Conservation (phyloP, 2,113 vertebrate genomes). For the Pungitius pungitius region DNA sequence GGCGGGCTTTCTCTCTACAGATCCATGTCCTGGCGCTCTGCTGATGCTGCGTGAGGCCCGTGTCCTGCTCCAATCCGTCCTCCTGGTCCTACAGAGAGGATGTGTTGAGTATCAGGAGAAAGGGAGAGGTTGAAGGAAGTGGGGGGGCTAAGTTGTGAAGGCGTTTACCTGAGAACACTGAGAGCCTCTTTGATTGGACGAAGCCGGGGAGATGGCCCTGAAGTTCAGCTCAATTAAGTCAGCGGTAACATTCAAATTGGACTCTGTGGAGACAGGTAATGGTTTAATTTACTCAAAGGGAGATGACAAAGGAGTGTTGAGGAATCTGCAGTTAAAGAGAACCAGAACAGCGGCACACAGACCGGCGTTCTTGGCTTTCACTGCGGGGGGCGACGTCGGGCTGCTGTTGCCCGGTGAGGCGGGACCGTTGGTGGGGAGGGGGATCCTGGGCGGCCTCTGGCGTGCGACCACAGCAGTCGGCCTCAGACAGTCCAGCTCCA, state of each 20-base stretch:
- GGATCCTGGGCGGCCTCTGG: conserved; percentile 71
- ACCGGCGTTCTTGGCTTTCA: conserved; percentile 88
- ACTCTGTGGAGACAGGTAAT: conserved; percentile 69
- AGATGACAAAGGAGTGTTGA: neutral
- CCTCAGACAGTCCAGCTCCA: conserved; percentile 63
- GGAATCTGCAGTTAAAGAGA: neutral
- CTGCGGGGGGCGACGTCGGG: conserved; percentile 38
- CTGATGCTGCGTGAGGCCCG: conserved; percentile 63
- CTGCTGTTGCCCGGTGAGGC: conserved; percentile 53
- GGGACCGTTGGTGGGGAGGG: conserved; percentile 25
- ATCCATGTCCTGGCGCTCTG: conserved; percentile 80
- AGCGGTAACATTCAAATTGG: conserved; percentile 49
- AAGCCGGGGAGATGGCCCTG: conserved; percentile 66
- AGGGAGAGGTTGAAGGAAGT: neutral
- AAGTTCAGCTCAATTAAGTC: conserved; percentile 68
- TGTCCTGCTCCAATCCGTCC: conserved; percentile 65
- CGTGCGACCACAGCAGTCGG: conserved; percentile 64
- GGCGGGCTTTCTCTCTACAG: conserved; percentile 86
- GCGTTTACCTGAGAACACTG: conserved; percentile 72
- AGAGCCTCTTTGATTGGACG: conserved; percentile 58
- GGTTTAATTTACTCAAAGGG: neutral
- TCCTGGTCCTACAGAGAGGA: conserved; percentile 77
- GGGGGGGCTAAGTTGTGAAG: neutral
- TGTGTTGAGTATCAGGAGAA: neutral
- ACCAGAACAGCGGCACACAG: neutral